Evolutionary conservation across 2,113 vertebrate species (phyloP), one percentile per base, ranked within the genome.

Genomic region (Microcebus ravelobensis): DNA sequence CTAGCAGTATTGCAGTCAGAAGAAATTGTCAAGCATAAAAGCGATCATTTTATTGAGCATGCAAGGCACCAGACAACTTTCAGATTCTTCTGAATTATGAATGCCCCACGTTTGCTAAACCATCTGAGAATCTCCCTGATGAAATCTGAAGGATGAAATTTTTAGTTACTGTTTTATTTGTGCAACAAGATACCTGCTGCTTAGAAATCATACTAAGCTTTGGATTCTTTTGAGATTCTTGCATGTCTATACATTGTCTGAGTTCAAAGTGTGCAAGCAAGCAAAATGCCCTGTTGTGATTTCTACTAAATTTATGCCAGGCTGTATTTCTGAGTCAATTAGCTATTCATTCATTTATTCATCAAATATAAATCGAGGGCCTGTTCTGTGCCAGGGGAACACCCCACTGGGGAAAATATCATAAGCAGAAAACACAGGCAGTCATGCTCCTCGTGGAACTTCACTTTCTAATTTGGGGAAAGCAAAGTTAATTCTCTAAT

Each of bases 1-100:
- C 2, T 81, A 63, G 21, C 15, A 77, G 31, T 20, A 52, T 21
- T 65, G 25, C 5, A 13, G 80, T 84, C 68, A 55, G 68, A 90
- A 86, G 90, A 83, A 73, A 45, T 3, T 61, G 71, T 42, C 6
- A 27, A 93, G 73, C 82, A 52, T 48, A 93, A 89, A 87, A 34
- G 61, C 85, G 61, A 74, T 94, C 88, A 82, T 94, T 97, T 95
- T 81, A 71, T 29, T 79, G 63, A 79, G 29, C 36, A 57, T 76
- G 29, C 20, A 68, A 94, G 74, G 55, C 36, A 92, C 61, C 52
- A 42, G 81, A 83, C 23, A 57, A 80, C 85, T 92, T 76, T 86
- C 80, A 90, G 81, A 18, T 36, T 91, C 87, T 92, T 92, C 71
- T 96, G 71, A 97, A 83, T 79, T 79, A 94, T 68, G 68, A 86